Evolutionary conservation across 92 coral and sea anemone genomes (phyloP), one percentile per base, ranked within the genome.

Genomic region (Parazoanthus swiftii): DNA sequence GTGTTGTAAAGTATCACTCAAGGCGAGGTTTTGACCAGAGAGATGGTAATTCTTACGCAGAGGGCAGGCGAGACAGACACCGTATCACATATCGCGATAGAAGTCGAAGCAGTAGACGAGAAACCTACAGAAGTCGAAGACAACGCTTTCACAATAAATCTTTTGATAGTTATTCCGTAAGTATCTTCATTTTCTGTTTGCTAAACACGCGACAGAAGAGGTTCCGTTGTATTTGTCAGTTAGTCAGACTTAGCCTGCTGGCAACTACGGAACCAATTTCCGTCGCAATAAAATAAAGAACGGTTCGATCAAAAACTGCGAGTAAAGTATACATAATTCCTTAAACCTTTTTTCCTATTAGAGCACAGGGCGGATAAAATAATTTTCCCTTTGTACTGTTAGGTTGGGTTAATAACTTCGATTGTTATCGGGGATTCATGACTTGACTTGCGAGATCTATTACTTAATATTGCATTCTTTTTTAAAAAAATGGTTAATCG

Each of bases 71-170:
- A 76, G 94, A 92, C n/a, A 82, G 77, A 76, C 81, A 91, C 26
- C 89, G 83, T 37, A 81, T 37, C 13, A 51, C 90, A 39, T 90
- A 82, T 85, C 89, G 89, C 63, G 85, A 88, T 21, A 80, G 97
- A 80, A 95, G 96, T 92, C 93, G 96, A 9, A 93, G 98, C 76
- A 85, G 92, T 46, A 88, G 93, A 65, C 93, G 92, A 54, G 91
- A 90, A 56, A 93, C 92, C 44, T 88, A 92, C 74, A 86, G 89
- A 23, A 81, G 74, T 77, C 93, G 93, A 90, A 88, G 97, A 63
- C 94, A 91, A n/a, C 94, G 89, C 72, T 42, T 73, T 81, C 94
- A 85, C n/a, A 74, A 95, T 73, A 95, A 91, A 38, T 84, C 91
- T 77, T 59, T 88, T 71, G 93, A 89, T 38, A 92, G 89, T 79